Base-by-base conservation (phyloP, 2,113 vertebrate genomes). In the Coryphaenoides rupestris region DNA sequence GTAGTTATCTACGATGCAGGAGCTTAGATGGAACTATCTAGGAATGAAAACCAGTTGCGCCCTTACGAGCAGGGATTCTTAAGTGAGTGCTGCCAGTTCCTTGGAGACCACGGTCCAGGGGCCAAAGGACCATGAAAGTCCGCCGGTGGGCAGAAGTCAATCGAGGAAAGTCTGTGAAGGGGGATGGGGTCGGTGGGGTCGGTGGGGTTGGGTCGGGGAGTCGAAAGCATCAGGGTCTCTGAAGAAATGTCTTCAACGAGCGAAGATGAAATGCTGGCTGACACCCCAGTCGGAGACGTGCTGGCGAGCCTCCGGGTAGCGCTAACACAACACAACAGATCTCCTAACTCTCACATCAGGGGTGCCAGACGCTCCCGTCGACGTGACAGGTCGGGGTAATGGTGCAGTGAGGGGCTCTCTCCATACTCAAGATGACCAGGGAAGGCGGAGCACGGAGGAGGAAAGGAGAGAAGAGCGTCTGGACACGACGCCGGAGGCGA, bases 121-220 rank as follows among this genome's bases (percentile, higher is more conserved):
- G 66, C 50, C 64, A 58, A 3, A 4, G 45, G 60, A 73, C 64
- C 19, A 68, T 73, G 68, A 21, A 53, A 64, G 33, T 49, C 47
- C 63, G 33, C 63, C 52, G 46, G 77, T 75, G 69, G 68, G 68
- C 21, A 28, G 55, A 55, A 72, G 73, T 81, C 70, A 67, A 21
- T 72, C 64, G 33, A 56, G 67, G 24, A 58, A 17, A 19, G 52
- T 9, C 3, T 62, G 28, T 72, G 65, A 28, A 52, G 14, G 59
- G 63, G 17, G 24, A 6, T 58, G 67, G 67, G n/a, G n/a, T n/a
- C n/a, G n/a, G n/a, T n/a, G n/a, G n/a, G n/a, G n/a, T n/a, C n/a
- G n/a, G n/a, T n/a, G n/a, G n/a, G n/a, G n/a, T n/a, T n/a, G n/a
- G n/a, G n/a, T n/a, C n/a, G n/a, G n/a, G n/a, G 56, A 69, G 59